Percentiles rank a stretch among this genome's conserved stretches.
These are phyloP conservation scores for Mimachlamys varia DNA, from an alignment of 2,888 invertebrate species.

Conservation along the genomic window DNA sequence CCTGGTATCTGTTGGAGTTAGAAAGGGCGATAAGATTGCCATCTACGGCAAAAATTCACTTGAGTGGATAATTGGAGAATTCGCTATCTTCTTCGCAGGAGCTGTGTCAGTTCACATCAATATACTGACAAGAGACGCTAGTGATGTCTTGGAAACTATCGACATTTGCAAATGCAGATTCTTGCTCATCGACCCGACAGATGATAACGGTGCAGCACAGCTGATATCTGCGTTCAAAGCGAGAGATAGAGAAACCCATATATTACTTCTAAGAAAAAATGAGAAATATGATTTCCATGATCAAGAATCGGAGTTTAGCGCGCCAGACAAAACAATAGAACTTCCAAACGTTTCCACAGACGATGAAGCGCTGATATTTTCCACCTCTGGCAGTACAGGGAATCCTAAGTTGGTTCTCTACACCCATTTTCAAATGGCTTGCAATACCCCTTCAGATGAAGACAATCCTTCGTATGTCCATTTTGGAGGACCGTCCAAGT, in stretches of 20 bases:
- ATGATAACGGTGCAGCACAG: background rate
- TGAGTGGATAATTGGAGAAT: background rate
- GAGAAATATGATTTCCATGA: background rate
- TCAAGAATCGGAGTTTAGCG: background rate
- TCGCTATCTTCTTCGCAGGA: background rate
- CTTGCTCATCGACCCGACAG: background rate
- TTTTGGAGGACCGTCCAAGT: background rate
- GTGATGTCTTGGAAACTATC: background rate
- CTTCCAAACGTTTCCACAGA: background rate
- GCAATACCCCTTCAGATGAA: background rate
- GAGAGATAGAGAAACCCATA: background rate
- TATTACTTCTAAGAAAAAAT: background rate
- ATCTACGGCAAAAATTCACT: background rate
- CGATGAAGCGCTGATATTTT: background rate
- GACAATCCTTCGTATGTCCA: background rate
- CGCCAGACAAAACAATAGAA: background rate
- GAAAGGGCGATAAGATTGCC: background rate
- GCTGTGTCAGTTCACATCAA: background rate
- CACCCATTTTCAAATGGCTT: background rate
- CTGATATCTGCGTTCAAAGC: background rate
- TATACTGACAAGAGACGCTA: background rate
- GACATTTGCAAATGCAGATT: background rate
- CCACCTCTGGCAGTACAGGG: background rate
- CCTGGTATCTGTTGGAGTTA: background rate
- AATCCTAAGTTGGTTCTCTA: background rate